Conservation (phyloP, 2,113 vertebrate genomes). For the Meleagris gallopavo region DNA sequence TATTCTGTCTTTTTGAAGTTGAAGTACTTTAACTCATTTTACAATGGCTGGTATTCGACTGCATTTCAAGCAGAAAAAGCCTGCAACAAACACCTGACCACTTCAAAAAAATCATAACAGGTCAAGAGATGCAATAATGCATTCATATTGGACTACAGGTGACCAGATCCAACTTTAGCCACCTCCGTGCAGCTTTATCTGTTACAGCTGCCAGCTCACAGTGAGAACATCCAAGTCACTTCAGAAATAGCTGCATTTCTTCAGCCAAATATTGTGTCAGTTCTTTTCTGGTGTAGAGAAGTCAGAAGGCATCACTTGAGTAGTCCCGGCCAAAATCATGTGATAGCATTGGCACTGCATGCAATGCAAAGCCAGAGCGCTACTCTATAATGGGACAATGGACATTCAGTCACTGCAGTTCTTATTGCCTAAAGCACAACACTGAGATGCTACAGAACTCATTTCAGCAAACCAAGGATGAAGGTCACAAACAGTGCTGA, state of each 20-base stretch:
- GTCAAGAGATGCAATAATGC: not conserved
- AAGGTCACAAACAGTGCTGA: accelerated
- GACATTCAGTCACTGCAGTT: not conserved
- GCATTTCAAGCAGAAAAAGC: not conserved
- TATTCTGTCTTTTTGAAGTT: not conserved
- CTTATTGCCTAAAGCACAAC: not conserved
- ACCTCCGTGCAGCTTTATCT: not conserved
- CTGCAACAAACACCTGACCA: not conserved
- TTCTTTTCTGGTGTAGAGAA: not conserved
- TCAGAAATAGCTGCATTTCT: constrained; percentile 30
- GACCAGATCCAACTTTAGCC: not conserved
- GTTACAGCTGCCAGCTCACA: not conserved
- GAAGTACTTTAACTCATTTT: not conserved
- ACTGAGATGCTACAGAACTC: not conserved
- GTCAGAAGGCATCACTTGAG: constrained; percentile 20
- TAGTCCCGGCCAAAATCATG: not conserved
- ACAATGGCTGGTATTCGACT: not conserved
- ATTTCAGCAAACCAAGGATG: not conserved
- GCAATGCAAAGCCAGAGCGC: not conserved
- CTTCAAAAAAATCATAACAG: not conserved
- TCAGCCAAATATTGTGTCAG: not conserved
- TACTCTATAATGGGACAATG: not conserved
- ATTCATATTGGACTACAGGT: not conserved
- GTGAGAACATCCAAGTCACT: not conserved
- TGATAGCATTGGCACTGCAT: not conserved